These are phyloP conservation scores for Cheilosia grossa DNA, from an alignment of 2,888 invertebrate genomes.

Conservation along the genomic window DNA sequence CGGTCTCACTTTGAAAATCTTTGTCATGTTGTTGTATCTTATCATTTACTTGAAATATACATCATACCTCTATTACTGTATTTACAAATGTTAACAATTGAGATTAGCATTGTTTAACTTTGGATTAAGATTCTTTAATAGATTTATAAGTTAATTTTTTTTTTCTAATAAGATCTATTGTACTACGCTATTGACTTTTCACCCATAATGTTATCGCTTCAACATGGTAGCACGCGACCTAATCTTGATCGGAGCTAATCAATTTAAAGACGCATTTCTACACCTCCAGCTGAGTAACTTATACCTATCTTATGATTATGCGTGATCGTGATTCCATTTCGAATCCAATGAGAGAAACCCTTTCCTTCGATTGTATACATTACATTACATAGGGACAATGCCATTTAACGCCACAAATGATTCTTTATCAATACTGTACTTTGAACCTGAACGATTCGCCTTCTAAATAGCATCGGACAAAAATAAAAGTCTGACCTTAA, in stretches of 20 bases:
- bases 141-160: slow-evolving; percentile 3
- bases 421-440: slow-evolving; percentile 3
- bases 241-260: neutral
- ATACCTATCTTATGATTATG: too few relatives aligned
- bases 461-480: neutral
- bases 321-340: neutral
- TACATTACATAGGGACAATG: neutral
- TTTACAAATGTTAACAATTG: neutral
- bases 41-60: neutral
- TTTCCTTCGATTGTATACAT: neutral
- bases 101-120: neutral
- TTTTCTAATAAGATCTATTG: neutral
- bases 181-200: neutral
- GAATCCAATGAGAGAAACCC: neutral
- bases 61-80: too few relatives aligned
- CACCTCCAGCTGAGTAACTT: neutral
- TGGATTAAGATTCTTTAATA: neutral
- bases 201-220: neutral
- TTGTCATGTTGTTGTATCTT: neutral
- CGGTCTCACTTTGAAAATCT: neutral
- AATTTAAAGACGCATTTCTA: neutral
- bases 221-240: neutral
- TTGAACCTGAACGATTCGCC: neutral
- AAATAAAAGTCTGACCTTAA: neutral
- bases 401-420: neutral